Conservation (phyloP, 2,797 vertebrate genomes). For the Gila robusta region DNA sequence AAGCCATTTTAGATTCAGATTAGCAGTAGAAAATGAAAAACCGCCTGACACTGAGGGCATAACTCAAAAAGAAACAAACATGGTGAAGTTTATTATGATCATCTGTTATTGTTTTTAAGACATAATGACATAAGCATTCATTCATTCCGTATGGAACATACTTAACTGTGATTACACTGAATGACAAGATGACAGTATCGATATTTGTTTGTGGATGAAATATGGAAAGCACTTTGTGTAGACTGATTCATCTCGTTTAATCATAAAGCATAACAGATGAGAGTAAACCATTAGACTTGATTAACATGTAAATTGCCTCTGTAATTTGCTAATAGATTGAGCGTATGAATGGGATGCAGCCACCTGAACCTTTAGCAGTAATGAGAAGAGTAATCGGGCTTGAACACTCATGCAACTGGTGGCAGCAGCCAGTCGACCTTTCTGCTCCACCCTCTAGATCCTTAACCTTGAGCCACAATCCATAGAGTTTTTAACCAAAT, state of each 20-base stretch:
- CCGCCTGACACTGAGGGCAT: conserved; percentile 19
- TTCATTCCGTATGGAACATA: conserved; percentile 22
- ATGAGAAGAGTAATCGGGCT: conserved; percentile 62
- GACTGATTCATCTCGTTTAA: conserved; percentile 59
- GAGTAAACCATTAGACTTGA: conserved; percentile 62
- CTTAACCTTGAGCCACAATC: conserved; percentile 20
- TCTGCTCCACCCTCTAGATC: conserved; percentile 15
- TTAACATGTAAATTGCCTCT: conserved; percentile 64
- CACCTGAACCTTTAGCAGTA: conserved; percentile 62
- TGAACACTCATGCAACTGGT: conserved; percentile 27
- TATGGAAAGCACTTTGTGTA: conserved; percentile 41
- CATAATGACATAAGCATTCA: conserved; percentile 33
- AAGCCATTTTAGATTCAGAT: conserved; percentile 35
- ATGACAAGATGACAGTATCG: conserved; percentile 52
- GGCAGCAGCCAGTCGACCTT: conserved; percentile 19
- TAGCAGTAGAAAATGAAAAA: conserved; percentile 21
- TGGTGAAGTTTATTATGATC: conserved; percentile 20
- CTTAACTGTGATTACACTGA: conserved; percentile 43
- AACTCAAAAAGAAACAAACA: conserved; percentile 44
- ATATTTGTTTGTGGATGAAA: conserved; percentile 53
- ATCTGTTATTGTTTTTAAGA: conserved; percentile 36
- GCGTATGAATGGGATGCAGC: conserved; percentile 57
- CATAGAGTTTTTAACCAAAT: conserved; percentile 3
- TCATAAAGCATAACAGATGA: conserved; percentile 60
- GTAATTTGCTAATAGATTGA: conserved; percentile 62